phyloP scores from a whole-genome alignment of 1,140 invertebrate genomes.

The Cydia fagiglandana region DNA sequence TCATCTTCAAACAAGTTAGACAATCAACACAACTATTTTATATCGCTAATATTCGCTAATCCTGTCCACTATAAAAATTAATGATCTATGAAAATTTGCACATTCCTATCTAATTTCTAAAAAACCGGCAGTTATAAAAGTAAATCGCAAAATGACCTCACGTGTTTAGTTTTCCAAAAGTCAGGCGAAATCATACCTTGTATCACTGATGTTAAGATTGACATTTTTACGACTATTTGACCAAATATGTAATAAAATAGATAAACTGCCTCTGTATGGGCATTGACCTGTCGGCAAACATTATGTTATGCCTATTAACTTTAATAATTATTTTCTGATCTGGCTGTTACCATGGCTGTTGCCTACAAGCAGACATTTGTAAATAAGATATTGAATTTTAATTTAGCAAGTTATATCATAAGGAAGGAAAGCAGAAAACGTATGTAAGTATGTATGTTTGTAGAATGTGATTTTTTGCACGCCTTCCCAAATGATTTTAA shows the following conservation, averaged over 20 bases:
- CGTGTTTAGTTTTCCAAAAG: not conserved
- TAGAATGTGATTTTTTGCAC: no score
- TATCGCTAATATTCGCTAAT: not conserved
- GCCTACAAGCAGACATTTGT: no score
- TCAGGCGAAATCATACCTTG: not conserved
- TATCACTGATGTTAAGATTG: not conserved
- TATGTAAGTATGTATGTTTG: no score
- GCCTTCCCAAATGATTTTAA: no score
- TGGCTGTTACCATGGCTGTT: no score
- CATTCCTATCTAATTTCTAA: not conserved
- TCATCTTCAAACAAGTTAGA: no score
- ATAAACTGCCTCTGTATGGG: not conserved
- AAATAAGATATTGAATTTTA: no score
- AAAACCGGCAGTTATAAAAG: not conserved
- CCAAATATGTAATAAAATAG: not conserved
- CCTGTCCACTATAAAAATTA: not conserved
- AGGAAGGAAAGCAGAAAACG: no score
- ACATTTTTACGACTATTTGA: not conserved
- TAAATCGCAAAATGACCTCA: not conserved
- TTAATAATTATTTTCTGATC: not conserved
- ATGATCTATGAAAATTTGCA: not conserved
- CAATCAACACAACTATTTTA: no score
- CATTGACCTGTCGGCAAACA: not conserved
- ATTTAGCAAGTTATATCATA: no score
- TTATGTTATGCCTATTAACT: constrained; percentile 9